Percentiles rank a stretch among this genome's conserved stretches.
phyloP scores from a whole-genome alignment of 2,888 invertebrate species.

The Auanema sp. region DNA sequence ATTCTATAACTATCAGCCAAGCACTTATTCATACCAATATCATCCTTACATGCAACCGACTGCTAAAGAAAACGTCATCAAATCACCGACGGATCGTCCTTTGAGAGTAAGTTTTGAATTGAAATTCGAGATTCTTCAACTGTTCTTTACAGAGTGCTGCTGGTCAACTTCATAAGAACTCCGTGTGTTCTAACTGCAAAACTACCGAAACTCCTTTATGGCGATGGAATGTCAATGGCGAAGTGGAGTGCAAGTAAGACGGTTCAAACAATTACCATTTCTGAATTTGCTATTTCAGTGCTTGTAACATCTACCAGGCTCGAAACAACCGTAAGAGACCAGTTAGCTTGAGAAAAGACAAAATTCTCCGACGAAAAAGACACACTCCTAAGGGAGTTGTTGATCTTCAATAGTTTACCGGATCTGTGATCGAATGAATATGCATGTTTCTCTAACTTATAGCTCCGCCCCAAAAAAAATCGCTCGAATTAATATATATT shows the following conservation, averaged over 20 bases:
- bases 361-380: background rate
- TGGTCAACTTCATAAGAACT: background rate
- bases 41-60: too few relatives aligned
- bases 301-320: constrained; percentile 5
- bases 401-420: too few relatives aligned
- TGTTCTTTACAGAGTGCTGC: background rate
- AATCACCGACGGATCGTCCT: too few relatives aligned
- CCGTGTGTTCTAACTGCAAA: constrained; percentile 3
- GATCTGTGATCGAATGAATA: too few relatives aligned
- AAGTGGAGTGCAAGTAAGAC: background rate
- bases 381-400: background rate
- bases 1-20: too few relatives aligned
- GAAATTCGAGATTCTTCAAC: too few relatives aligned
- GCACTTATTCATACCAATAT: too few relatives aligned
- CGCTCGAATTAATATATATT: too few relatives aligned
- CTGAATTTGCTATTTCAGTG: background rate
- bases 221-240: background rate
- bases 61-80: too few relatives aligned
- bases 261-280: background rate
- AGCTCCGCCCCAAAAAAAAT: too few relatives aligned
- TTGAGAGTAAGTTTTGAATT: too few relatives aligned
- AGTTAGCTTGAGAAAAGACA: background rate
- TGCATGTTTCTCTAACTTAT: too few relatives aligned
- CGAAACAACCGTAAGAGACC: constrained; percentile 2
- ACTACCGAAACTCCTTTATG: constrained; percentile 1